Conservation (phyloP, 2,888 invertebrate genomes). For the Omphaloscelis lunosa region DNA sequence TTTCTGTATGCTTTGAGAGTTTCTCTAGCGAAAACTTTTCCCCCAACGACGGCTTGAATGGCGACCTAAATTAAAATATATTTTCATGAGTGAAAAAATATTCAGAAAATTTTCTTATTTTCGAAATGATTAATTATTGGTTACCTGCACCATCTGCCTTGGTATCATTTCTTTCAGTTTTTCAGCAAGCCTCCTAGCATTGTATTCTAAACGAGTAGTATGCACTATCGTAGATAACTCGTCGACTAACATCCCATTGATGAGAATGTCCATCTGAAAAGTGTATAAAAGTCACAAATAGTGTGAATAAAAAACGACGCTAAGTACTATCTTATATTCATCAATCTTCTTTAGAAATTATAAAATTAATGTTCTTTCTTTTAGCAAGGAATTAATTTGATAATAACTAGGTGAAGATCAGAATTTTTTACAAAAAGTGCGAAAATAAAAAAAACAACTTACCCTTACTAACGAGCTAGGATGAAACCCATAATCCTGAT, state of each 20-base stretch:
- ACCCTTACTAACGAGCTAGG: constrained; percentile 95
- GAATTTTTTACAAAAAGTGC: background rate
- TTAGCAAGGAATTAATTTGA: background rate
- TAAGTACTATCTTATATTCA: background rate
- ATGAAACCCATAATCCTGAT: constrained; percentile 96
- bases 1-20: constrained; percentile 96
- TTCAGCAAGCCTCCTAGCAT: constrained; percentile 93
- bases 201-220: constrained; percentile 91
- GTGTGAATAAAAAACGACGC: background rate
- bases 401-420: background rate
- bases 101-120: no score
- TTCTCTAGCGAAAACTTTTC: constrained; percentile 96
- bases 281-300: no score
- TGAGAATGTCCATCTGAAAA: constrained; percentile 92
- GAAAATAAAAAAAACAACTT: background rate
- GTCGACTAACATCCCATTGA: constrained; percentile 95
- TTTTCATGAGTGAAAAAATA: background rate
- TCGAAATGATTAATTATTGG: background rate
- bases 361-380: background rate
- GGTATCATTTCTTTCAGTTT: constrained; percentile 96
- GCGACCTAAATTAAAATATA: constrained; percentile 90
- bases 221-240: constrained; percentile 97
- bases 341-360: background rate
- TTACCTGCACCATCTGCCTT: constrained; percentile 94
- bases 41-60: constrained; percentile 95